These are phyloP conservation scores for Parauchenoglanis punctatus DNA, from an alignment of 2,797 vertebrate species.

Conservation along the genomic window DNA sequence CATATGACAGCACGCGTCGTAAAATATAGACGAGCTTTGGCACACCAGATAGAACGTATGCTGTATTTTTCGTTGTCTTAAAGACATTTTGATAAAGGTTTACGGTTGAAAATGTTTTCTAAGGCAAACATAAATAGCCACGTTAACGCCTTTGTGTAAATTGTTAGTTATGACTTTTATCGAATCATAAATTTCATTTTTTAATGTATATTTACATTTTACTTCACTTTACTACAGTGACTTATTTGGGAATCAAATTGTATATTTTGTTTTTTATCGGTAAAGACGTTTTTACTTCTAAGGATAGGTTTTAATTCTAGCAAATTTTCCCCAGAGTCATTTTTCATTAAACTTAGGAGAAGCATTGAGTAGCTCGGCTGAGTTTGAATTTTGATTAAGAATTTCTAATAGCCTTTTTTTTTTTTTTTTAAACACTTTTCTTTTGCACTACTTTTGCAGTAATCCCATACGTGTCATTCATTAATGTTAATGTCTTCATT, in stretches of 20 bases:
- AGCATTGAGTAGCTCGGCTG: background rate
- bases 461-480: background rate
- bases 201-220: too few relatives aligned
- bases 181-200: too few relatives aligned
- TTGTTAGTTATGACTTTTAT: background rate
- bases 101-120: background rate
- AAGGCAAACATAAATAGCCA: background rate
- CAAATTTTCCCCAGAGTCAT: background rate
- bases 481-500: background rate
- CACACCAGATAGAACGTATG: background rate
- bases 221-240: too few relatives aligned
- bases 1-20: too few relatives aligned
- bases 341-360: background rate
- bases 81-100: background rate
- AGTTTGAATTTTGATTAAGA: background rate
- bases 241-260: background rate
- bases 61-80: background rate
- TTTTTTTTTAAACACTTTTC: too few relatives aligned
- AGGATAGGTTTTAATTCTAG: background rate
- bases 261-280: background rate
- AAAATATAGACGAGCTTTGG: too few relatives aligned
- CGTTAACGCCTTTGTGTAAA: background rate
- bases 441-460: background rate
- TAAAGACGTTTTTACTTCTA: background rate
- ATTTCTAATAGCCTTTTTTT: background rate